Percentiles rank a stretch among this genome's conserved stretches.
Evolutionary conservation across 2,797 vertebrate species (phyloP).

Genomic region (Eleutherodactylus coqui): DNA sequence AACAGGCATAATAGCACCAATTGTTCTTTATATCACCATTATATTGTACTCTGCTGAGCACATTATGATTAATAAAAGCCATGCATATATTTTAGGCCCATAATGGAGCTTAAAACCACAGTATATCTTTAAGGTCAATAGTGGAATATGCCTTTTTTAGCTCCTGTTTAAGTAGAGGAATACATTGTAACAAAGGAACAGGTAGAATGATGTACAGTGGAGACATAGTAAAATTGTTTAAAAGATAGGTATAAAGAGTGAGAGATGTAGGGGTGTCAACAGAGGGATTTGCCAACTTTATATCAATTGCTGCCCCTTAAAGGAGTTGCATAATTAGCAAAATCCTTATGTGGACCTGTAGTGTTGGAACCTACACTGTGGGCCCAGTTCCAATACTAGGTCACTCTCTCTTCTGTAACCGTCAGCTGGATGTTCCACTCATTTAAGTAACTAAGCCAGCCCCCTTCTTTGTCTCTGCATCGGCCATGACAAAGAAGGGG

Average conservation of each 20-base stretch:
- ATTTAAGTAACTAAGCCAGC: too few species aligned
- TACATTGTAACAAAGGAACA: neutral
- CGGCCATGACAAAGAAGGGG: too few species aligned
- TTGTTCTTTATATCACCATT: neutral
- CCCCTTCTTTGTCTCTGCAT: too few species aligned
- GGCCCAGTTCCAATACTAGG: too few species aligned
- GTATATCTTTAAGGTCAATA: neutral
- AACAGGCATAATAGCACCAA: neutral
- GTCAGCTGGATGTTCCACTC: too few species aligned
- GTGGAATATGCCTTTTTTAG: neutral
- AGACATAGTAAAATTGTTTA: neutral
- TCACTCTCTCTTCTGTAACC: too few species aligned
- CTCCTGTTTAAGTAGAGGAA: neutral
- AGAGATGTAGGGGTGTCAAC: neutral
- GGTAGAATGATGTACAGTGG: neutral
- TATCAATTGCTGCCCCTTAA: neutral
- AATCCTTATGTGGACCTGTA: too few species aligned
- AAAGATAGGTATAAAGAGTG: neutral
- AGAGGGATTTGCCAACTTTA: neutral
- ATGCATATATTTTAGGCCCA: neutral
- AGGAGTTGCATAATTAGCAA: too few species aligned
- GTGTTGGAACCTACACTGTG: too few species aligned
- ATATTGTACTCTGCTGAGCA: neutral
- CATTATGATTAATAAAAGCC: neutral
- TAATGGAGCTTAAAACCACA: neutral